These are phyloP conservation scores for Clarias pachynema DNA, from an alignment of 2,797 vertebrate genomes.

Conservation along the genomic window DNA sequence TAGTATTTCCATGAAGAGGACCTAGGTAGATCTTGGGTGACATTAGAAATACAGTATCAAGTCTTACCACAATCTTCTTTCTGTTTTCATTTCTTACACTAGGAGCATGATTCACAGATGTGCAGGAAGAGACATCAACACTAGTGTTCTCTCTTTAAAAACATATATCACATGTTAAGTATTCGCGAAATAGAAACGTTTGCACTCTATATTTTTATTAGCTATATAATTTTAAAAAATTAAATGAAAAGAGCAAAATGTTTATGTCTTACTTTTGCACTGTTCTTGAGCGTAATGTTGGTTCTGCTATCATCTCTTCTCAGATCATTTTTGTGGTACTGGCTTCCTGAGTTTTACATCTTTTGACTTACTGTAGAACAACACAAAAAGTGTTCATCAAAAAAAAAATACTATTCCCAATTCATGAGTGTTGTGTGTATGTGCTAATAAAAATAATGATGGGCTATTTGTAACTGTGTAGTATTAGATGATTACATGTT, in stretches of 20 bases:
- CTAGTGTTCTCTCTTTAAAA: slow-evolving; percentile 66
- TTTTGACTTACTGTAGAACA: slow-evolving; percentile 28
- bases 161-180: neutral
- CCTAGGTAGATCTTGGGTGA: neutral
- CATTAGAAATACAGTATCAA: neutral
- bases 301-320: slow-evolving; percentile 84
- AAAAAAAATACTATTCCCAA: neutral
- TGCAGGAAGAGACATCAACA: slow-evolving; percentile 63
- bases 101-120: slow-evolving; percentile 68
- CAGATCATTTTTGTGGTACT: slow-evolving; percentile 64
- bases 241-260: neutral
- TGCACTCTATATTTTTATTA: neutral
- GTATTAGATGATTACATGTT: neutral
- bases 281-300: slow-evolving; percentile 66
- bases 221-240: too few species aligned
- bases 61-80: slow-evolving; percentile 72
- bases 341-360: slow-evolving; percentile 34
- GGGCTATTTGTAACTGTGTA: neutral
- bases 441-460: neutral
- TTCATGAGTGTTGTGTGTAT: neutral
- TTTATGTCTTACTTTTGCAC: slow-evolving; percentile 74
- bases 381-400: neutral
- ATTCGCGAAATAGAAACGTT: neutral
- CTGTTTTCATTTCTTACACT: slow-evolving; percentile 77
- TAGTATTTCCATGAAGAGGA: neutral